Evolutionary conservation across 2,888 invertebrate genomes (phyloP), one percentile per base, ranked within the genome.

Genomic region (Ryuthela nishihirai): DNA sequence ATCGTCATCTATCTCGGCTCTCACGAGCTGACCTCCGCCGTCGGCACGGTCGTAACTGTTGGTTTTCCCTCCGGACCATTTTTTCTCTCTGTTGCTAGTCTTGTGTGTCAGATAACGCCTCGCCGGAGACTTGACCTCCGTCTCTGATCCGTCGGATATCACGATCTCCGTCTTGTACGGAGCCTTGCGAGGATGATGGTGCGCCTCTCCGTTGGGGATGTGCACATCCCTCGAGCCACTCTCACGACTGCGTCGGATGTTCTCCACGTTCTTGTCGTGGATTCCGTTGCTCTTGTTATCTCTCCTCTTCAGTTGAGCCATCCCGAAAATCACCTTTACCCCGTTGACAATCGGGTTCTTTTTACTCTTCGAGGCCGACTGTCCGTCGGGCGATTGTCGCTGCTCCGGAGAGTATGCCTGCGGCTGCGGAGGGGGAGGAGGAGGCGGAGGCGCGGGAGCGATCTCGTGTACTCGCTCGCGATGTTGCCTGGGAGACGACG

Each of bases 321-420:
- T 55, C 1, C 56, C 64, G 21, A 56, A 64, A 47, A 61, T 64
- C 17, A 64, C 60, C 38, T 64, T 64, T 2, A 64, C 64, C 5
- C 64, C 64, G 36, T 60, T 64, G 21, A 64, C 52, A 4, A 61
- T 50, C 2, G 54, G 56, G 29, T 46, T 54, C 45, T 54, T 56
- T 32, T 64, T 64, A 1, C 40, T 20, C 36, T 47, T 47, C 4
- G 55, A 47, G 9, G 40, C 15, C 6, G 62, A 47, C 29, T 52
- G 50, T 15, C 47, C 46, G 3, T 45, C 46, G n/a, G 46, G 42
- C 1, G 50, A 36, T 4, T 46, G 42, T 20, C 40, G 20, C 18
- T 42, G 42, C 23, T 6, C 15, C 1, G 49, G 35, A 15, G 32
- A 24, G 15, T 40, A 44, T 12, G 20, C 45, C 9, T 34, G 35